Evolutionary conservation across 2,888 invertebrate species (phyloP), one percentile per base, ranked within the genome.

Genomic region (Limenitis camilla): DNA sequence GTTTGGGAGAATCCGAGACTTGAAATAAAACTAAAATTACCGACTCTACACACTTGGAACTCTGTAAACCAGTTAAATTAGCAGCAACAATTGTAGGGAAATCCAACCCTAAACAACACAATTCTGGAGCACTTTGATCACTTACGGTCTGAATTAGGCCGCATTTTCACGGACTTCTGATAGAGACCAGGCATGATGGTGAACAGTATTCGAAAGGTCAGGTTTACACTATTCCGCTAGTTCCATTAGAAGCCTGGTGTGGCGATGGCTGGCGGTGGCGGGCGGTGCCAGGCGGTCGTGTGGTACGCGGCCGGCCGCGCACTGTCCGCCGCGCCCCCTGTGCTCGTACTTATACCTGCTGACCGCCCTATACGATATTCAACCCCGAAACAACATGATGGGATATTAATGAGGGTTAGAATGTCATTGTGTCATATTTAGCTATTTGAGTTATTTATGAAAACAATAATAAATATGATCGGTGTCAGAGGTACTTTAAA

Each of bases 291-390:
- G 81, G 74, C 81, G 68, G 81, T 77, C 76, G 73, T 72, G 71
- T 73, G 74, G 74, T 74, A 77, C 78, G 74, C 83, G 78, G 79
- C 79, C 79, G 81, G 73, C 73, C 79, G 82, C 74, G 72, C 74
- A 86, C 85, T 85, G 85, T 74, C 82, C 83, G 77, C 69, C 74
- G 73, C 66, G 59, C 71, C 65, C 67, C 60, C 66, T 61, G 73
- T 61, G 65, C 77, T 77, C 61, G 70, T 78, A 76, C 81, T 81
- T 83, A 83, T 82, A 84, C 72, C 66, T 66, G 60, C 65, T 75
- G 76, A 70, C 81, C 78, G 75, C 78, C 80, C 81, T 73, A 74
- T 80, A 73, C 66, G 68, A 73, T 71, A 76, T 78, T 74, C 76
- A 78, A 77, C 78, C 81, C 82, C 81, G 31, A 47, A 49, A 30